A percentile compares a stretch with the other conserved stretches of the same genome.
phyloP scores from a whole-genome alignment of 2,113 vertebrate species.

The Beaufortia kweichowensis region DNA sequence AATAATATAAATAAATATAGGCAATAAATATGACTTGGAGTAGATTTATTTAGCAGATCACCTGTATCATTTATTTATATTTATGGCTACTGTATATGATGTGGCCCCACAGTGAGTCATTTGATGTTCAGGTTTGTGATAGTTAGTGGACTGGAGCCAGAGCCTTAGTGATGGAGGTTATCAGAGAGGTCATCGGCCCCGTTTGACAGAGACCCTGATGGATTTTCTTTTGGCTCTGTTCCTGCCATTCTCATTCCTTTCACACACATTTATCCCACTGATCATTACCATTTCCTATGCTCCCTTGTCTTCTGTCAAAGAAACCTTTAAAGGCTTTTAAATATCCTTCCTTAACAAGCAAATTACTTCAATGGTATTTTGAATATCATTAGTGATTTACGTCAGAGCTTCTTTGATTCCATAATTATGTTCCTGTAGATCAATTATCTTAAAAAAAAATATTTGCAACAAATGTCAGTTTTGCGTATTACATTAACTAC shows the following conservation, averaged over 20 bases:
- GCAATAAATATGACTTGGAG: not conserved
- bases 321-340: not conserved
- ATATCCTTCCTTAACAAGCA: no score
- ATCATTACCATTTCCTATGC: constrained; percentile 15
- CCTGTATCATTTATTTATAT: not conserved
- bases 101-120: not conserved
- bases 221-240: constrained; percentile 36
- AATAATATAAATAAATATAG: no score
- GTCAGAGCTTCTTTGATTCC: no score
- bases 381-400: no score
- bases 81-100: not conserved
- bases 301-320: not conserved
- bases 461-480: no score
- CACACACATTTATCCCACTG: constrained; percentile 15
- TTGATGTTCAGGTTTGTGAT: constrained; percentile 29
- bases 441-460: no score
- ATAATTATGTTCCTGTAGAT: no score
- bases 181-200: constrained; percentile 43
- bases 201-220: constrained; percentile 45
- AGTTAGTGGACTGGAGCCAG: constrained; percentile 31
- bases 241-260: constrained; percentile 28
- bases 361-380: no score
- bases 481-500: no score
- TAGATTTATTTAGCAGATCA: constrained; percentile 27
- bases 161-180: constrained; percentile 37